These are phyloP conservation scores for Patella vulgata DNA, from an alignment of 1,140 invertebrate genomes.

Conservation along the genomic window DNA sequence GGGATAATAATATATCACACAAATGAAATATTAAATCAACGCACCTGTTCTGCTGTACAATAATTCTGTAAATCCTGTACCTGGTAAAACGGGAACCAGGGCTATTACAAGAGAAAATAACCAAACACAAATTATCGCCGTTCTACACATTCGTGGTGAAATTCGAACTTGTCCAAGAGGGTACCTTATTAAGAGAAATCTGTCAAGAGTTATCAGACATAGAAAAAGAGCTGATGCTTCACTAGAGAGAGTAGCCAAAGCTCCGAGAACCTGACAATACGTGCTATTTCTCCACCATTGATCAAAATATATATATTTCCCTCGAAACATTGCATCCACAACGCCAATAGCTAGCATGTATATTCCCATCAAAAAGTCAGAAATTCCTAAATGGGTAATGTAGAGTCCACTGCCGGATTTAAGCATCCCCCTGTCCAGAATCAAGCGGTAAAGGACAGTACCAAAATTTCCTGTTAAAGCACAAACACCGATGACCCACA, in stretches of 20 bases:
- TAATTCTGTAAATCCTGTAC: constrained; percentile 1
- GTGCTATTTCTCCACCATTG: constrained; percentile 34
- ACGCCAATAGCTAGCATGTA: constrained; percentile 45
- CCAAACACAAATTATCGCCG: constrained; percentile 23
- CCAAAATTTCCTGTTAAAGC: constrained; percentile 38
- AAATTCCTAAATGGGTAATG: constrained; percentile 41
- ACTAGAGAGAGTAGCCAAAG: constrained; percentile 35
- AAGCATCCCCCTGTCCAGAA: background rate
- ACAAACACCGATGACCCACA: constrained; percentile 28
- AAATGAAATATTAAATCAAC: constrained; percentile 25
- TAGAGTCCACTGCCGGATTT: constrained; percentile 22
- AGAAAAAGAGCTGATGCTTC: constrained; percentile 43
- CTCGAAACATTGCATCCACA: constrained; percentile 33
- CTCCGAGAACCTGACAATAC: constrained; percentile 45
- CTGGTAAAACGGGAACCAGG: constrained; percentile 20
- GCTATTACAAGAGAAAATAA: constrained; percentile 15
- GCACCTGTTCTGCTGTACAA: background rate
- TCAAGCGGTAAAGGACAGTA: constrained; percentile 27
- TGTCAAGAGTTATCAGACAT: constrained; percentile 44
- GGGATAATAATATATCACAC: too few relatives aligned
- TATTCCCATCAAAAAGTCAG: constrained; percentile 53
- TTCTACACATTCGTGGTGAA: constrained; percentile 1
- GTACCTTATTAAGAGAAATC: constrained; percentile 43
- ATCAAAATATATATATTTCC: constrained; percentile 36
- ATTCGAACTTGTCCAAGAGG: constrained; percentile 33